phyloP scores from a whole-genome alignment of 2,888 invertebrate species.

The Neoaliturus tenellus region DNA sequence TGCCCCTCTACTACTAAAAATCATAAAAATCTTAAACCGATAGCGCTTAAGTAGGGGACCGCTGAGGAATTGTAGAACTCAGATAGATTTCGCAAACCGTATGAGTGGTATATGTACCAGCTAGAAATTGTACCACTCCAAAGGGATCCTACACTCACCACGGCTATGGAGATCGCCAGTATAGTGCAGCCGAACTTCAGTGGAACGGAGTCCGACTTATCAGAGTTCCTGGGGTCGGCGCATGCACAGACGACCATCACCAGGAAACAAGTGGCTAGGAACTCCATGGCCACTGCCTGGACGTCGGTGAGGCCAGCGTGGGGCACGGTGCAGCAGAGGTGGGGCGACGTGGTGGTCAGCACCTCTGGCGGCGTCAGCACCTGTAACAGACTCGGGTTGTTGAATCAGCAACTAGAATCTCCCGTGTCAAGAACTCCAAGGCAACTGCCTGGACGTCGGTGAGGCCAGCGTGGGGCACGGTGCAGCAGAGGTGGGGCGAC shows the following conservation, averaged over 20 bases:
- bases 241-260: conserved; percentile 81
- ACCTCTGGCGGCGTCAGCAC: conserved; percentile 21
- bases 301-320: conserved; percentile 72
- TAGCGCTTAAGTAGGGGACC: no score
- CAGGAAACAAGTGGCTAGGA: conserved; percentile 79
- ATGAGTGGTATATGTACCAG: no score
- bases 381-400: conserved; percentile 71
- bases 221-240: conserved; percentile 79
- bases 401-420: no score
- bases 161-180: conserved; percentile 63
- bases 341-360: conserved; percentile 63
- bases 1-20: no score
- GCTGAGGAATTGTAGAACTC: no score
- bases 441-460: conserved; percentile 72
- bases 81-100: no score
- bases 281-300: conserved; percentile 77
- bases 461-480: conserved; percentile 75
- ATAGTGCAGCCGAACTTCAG: conserved; percentile 72
- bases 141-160: conserved; percentile 53
- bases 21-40: no score
- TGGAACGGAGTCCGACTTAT: conserved; percentile 71
- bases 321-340: conserved; percentile 80
- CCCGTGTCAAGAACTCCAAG: conserved; percentile 80
- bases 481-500: conserved; percentile 78
- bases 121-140: no score